Conservation (phyloP, 2,797 vertebrate genomes). For the Sciurus carolinensis region DNA sequence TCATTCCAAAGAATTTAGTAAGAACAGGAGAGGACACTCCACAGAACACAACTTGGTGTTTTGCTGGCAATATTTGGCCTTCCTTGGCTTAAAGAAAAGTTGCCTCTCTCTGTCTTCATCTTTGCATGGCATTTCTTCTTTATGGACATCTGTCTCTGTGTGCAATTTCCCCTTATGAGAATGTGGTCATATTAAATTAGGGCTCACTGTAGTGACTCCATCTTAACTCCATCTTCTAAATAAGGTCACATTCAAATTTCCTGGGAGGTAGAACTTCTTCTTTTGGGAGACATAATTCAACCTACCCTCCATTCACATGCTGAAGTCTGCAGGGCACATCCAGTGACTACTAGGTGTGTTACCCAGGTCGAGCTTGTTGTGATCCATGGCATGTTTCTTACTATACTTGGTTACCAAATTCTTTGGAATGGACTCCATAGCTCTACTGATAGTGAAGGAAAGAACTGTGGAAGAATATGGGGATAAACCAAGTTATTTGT, state of each 20-base stretch:
- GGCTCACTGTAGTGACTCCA: neutral
- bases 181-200: neutral
- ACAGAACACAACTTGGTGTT: neutral
- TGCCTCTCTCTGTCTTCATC: neutral
- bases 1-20: neutral
- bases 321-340: neutral
- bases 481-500: neutral
- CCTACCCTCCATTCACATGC: neutral
- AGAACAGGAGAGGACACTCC: neutral
- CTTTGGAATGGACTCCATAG: neutral
- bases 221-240: slow-evolving; percentile 5
- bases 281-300: neutral
- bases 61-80: neutral
- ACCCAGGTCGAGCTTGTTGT: neutral
- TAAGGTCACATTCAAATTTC: neutral
- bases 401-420: neutral
- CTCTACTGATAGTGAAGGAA: neutral
- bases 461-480: neutral
- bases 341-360: rapidly evolving
- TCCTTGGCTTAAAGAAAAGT: neutral
- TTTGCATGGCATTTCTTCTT: neutral
- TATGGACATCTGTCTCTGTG: neutral
- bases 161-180: neutral
- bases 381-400: neutral
- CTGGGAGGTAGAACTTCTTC: neutral